A percentile compares a stretch with the other conserved stretches of the same genome.
These are phyloP conservation scores for Drosophila paramelanica DNA, from an alignment of 2,888 invertebrate genomes.

Conservation along the genomic window DNA sequence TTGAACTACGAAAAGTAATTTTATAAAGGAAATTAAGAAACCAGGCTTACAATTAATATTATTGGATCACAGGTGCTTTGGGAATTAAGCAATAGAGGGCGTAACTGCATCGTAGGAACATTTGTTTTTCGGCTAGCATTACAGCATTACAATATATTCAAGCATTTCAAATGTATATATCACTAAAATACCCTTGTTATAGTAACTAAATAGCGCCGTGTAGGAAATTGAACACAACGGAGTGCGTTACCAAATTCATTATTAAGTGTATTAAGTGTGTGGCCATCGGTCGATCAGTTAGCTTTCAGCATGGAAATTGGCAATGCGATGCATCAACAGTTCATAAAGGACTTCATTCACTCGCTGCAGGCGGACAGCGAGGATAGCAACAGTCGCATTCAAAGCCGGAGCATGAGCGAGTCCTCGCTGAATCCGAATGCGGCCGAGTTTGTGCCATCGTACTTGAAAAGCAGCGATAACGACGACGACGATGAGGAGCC, in stretches of 20 bases:
- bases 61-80: constrained; percentile 30
- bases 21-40: too few relatives aligned
- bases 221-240: constrained; percentile 29
- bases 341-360: constrained; percentile 29
- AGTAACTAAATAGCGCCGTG: constrained; percentile 29
- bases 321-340: constrained; percentile 23
- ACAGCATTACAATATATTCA: constrained; percentile 10
- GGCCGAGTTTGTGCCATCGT: constrained; percentile 60
- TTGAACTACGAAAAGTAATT: too few relatives aligned
- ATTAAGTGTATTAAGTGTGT: constrained; percentile 27
- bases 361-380: constrained; percentile 24
- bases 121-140: constrained; percentile 43
- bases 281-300: constrained; percentile 4
- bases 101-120: constrained; percentile 28
- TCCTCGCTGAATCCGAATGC: constrained; percentile 62
- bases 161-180: constrained; percentile 25
- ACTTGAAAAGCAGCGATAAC: constrained; percentile 12
- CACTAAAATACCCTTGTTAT: constrained; percentile 40
- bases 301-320: constrained; percentile 25
- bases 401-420: constrained; percentile 21
- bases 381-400: constrained; percentile 7
- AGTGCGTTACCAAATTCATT: constrained; percentile 44
- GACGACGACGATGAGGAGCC: constrained; percentile 1
- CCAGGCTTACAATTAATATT: too few relatives aligned
- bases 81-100: constrained; percentile 8